Conservation (phyloP, 2,113 vertebrate species). For the Ascaphus truei region DNA sequence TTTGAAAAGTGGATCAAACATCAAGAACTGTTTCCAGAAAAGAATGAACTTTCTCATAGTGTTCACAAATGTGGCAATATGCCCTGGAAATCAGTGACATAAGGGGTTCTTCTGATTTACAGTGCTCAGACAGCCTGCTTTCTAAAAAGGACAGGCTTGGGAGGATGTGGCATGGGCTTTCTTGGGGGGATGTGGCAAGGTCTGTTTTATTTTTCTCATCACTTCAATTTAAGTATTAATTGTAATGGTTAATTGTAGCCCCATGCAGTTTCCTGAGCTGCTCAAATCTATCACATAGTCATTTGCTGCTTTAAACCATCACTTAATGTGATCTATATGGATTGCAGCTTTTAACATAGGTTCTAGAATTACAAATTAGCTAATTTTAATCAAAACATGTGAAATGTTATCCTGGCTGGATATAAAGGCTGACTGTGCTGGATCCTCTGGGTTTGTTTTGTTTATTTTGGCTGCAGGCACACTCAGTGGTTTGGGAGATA, state of each 20-base stretch:
- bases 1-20: no score
- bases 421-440: constrained; percentile 93
- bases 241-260: constrained; percentile 28
- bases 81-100: no score
- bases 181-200: no score
- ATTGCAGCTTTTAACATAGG: constrained; percentile 85
- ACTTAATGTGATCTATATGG: constrained; percentile 74
- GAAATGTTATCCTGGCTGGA: constrained; percentile 92
- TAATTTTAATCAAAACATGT: constrained; percentile 99
- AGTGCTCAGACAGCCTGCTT: no score
- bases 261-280: neutral
- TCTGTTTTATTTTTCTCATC: neutral
- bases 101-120: no score
- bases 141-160: no score
- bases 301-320: constrained; percentile 58
- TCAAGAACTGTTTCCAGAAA: no score
- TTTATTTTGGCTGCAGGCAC: constrained; percentile 91
- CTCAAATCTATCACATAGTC: constrained; percentile 44
- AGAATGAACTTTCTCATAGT: no score
- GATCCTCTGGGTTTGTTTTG: constrained; percentile 84
- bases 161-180: no score
- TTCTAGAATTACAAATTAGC: constrained; percentile 97
- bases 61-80: no score
- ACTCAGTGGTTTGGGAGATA: constrained; percentile 92
- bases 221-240: neutral